Evolutionary conservation across 2,888 invertebrate genomes (phyloP).

Genomic region (Desoria tigrina): DNA sequence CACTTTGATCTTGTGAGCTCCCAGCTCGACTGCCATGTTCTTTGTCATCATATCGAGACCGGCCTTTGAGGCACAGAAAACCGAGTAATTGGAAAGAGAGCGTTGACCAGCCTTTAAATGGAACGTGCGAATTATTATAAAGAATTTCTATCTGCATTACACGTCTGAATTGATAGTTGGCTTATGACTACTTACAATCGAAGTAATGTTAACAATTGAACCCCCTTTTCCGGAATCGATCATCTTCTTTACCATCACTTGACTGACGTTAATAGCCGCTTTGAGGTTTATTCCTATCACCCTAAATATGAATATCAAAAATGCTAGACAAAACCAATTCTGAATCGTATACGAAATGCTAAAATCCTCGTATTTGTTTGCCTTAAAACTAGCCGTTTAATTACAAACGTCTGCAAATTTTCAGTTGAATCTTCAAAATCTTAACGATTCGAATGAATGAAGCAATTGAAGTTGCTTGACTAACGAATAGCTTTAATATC

Average conservation of each 20-base stretch:
- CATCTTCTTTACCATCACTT: constrained; percentile 75
- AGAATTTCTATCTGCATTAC: too few relatives aligned
- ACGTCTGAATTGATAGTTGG: too few relatives aligned
- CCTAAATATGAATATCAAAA: constrained; percentile 49
- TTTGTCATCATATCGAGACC: constrained; percentile 82
- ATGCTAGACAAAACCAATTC: not conserved
- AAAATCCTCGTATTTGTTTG: too few relatives aligned
- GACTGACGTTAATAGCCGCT: constrained; percentile 79
- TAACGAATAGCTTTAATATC: too few relatives aligned
- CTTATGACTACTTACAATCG: constrained; percentile 68
- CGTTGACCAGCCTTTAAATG: not conserved
- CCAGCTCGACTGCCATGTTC: constrained; percentile 82
- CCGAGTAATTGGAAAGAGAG: not conserved
- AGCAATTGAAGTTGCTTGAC: not conserved
- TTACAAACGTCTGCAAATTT: too few relatives aligned
- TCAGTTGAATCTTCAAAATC: not conserved
- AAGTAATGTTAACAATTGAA: constrained; percentile 86
- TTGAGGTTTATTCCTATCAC: constrained; percentile 74
- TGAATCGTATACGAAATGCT: too few relatives aligned
- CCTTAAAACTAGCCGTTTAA: too few relatives aligned
- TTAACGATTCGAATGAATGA: not conserved
- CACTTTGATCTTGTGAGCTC: constrained; percentile 74
- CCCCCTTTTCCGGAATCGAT: constrained; percentile 70
- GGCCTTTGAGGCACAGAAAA: constrained; percentile 83
- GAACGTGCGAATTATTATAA: too few relatives aligned